Evolutionary conservation across 2,888 invertebrate species (phyloP), one percentile per base, ranked within the genome.

Genomic region (Epistrophe eligans): DNA sequence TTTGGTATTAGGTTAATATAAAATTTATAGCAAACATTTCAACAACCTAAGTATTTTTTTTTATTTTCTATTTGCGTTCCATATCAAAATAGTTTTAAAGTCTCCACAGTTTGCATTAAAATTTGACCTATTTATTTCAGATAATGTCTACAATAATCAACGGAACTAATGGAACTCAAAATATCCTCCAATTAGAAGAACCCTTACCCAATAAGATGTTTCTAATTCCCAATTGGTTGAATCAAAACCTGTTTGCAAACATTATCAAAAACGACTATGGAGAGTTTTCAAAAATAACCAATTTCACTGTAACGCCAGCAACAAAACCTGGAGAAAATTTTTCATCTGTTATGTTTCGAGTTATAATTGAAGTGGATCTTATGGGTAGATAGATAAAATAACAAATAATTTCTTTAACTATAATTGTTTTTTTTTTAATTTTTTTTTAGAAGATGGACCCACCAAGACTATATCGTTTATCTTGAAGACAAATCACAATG

Each of bases 311-410:
- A 0, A 87, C 82, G 79, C 79, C 74, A 79, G 82, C 77, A 9
- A 74, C 84, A 3, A 89, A 80, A 15, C 83, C 89, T 0, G 91
- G 89, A 3, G 92, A 91, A 62, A 92, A 91, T 71, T 90, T 89
- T 58, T 90, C 91, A 10, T 91, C 91, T 0, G 72, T 91, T n/a
- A 89, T 93, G 84, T 77, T 90, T 35, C 91, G 92, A 0, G 79
- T 92, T 11, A 79, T 89, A 24, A 90, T 91, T 13, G 90, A 91
- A 9, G 90, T 91, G 0, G 89, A 90, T 81, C 43, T 91, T 28
- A 24, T 89, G 2, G 92, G 92, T 92, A 76, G 79, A 35, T 35
- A 24, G 24, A 24, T 24, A 79, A 28, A 28, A n/a, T 48, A 10
- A 17, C 0, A n/a, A n/a, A 15, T 15, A n/a, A 24, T 15, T 15